phyloP scores from a whole-genome alignment of 2,797 vertebrate genomes.

The Notolepis coatsorum region DNA sequence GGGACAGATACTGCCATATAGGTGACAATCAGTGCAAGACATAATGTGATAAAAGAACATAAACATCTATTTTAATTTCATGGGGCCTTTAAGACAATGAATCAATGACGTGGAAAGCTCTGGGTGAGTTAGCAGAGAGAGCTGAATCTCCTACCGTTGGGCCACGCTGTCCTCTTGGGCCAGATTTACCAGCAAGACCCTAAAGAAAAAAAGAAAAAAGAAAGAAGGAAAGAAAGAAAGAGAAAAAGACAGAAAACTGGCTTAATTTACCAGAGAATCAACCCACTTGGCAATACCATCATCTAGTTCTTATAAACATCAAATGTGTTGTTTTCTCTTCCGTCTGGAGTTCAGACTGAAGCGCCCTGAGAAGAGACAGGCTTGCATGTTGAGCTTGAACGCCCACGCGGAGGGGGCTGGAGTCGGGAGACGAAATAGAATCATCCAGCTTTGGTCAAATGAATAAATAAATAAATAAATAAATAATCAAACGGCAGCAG shows the following conservation, averaged over 20 bases:
- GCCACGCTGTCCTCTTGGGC: conserved; percentile 95
- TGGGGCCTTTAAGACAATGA: conserved; percentile 42
- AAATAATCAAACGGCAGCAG: conserved; percentile 57
- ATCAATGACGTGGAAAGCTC: conserved; percentile 34
- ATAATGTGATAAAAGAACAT: too few species aligned
- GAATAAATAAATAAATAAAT: conserved; percentile 72
- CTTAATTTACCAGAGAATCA: conserved; percentile 42
- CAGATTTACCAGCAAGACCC: conserved; percentile 95
- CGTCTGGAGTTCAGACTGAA: conserved; percentile 17
- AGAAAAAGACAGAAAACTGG: background rate
- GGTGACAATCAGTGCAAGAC: too few species aligned
- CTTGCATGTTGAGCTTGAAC: conserved; percentile 4
- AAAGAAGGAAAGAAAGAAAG: background rate
- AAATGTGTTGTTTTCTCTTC: conserved; percentile 6
- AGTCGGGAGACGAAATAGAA: conserved; percentile 42
- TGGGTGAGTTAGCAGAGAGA: conserved; percentile 25
- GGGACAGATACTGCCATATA: too few species aligned
- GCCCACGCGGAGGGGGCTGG: conserved; percentile 3
- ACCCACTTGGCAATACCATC: conserved; percentile 7
- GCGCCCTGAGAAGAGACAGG: conserved; percentile 26
- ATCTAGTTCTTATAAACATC: background rate
- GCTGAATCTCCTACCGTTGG: conserved; percentile 86
- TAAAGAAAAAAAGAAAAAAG: conserved; percentile 70
- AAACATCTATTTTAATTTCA: too few species aligned
- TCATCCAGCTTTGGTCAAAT: conserved; percentile 39